Base-by-base conservation (phyloP, 2,888 invertebrate species). In the Hirtodrosophila alboralis region DNA sequence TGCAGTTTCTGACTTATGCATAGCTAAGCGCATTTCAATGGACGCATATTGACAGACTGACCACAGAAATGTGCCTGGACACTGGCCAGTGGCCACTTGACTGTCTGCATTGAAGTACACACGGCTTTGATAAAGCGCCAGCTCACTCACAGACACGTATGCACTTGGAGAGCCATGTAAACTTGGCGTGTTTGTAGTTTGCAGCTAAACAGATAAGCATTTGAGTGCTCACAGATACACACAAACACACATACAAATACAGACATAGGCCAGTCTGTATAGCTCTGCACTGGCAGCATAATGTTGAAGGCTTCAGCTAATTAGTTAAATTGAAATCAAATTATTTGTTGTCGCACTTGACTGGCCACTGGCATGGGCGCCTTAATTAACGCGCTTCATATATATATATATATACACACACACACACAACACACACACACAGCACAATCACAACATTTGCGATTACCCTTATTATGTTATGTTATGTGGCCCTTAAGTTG, bases 321-420 rank as follows among this genome's bases (percentile, higher is more conserved):
- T 88, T 88, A 87, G 86, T 87, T 86, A 80, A 89, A 88, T 88
- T 88, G 87, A 88, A 88, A 88, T 89, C 88, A 86, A 87, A 88
- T 88, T 86, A 88, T 87, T 89, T 88, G 88, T 87, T 88, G 88
- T 85, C 86, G 86, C 89, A 86, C 89, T 88, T 88, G 79, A 83
- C 79, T 77, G 78, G 68, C 86, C 87, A 67, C 84, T 66, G 65
- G 74, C 78, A 63, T 70, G 80, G 62, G 70, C 71, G 75, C 79
- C 73, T 81, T 81, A 87, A 88, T 89, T 88, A 86, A 77, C 84
- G 81, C 86, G 69, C 58, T 73, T 41, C 13, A 45, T n/a, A 9
- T 53, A 40, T 54, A 48, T 66, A 75, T 28, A 56, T 37, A 52
- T 51, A 44, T 21, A 40, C 18, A 47, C 16, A 52, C 13, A 27